Base-by-base conservation (phyloP, 2,113 vertebrate genomes). In the Tetraodon nigroviridis region DNA sequence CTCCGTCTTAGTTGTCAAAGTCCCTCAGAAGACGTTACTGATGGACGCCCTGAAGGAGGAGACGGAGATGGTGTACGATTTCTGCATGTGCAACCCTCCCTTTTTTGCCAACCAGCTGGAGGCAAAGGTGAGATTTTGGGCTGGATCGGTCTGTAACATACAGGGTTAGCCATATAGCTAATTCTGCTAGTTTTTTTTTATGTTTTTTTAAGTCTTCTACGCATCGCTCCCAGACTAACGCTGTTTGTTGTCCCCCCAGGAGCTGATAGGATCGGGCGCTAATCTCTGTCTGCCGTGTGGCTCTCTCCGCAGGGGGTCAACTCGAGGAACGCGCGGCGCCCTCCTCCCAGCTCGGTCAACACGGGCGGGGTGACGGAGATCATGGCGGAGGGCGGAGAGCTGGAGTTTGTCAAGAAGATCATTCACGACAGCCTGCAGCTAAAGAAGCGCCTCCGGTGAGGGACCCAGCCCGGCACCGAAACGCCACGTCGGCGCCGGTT, bases 391-490 rank as follows among this genome's bases (percentile, higher is more conserved):
- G 97, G 96, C 0, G 97, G 97, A 16, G 97, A 99, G 72, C 85
- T 99, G 63, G 97, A 99, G 84, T 99, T 99, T 88, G 96, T 99
- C 63, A 98, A 98, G 85, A 94, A 93, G 86, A 99, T 99, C 82
- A 99, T 99, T 81, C 97, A 98, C n/a, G 97, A 99, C 86, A 99
- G 97, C 84, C 88, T 99, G 71, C 94, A 99, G 37, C 93, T 99
- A 59, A 97, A 95, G 86, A 95, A 88, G 76, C 93, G 95, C 59
- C 90, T 99, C 56, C 84, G 95, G 97, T 98, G 32, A 37, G 0
- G 0, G 32, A 37, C 32, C 3, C 12, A 37, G 32, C 7, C 32
- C 8, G 11, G 29, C n/a, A n/a, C n/a, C n/a, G n/a, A n/a, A n/a
- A n/a, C n/a, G n/a, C n/a, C n/a, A n/a, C n/a, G n/a, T n/a, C n/a